Base-by-base conservation (phyloP, 2,797 vertebrate species). In the Syndactyla subalaris region DNA sequence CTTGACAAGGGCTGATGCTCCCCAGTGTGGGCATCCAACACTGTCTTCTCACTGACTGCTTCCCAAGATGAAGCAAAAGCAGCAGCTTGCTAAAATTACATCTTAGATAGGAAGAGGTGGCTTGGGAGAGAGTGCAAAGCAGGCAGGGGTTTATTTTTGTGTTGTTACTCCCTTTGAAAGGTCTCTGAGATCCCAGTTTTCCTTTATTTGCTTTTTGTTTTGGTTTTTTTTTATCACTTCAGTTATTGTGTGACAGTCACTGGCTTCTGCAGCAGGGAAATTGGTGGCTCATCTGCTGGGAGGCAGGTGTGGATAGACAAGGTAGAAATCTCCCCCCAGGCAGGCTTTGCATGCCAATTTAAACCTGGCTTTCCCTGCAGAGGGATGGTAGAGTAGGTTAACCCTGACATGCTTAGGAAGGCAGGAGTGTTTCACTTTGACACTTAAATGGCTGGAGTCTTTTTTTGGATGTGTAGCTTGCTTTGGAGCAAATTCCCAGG, bases 251-350 rank as follows among this genome's bases (percentile, higher is more conserved):
- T 93, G 88, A 38, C 82, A 86, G 61, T 29, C 27, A 21, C 20
- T 62, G 21, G 49, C 58, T 80, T 72, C 65, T 88, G 54, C 61
- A 46, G 75, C 48, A 75, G 78, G 84, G 65, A 73, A 55, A 45
- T 43, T 36, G 54, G 75, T 75, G 63, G 62, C 73, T 87, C 66
- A 39, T 66, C 66, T 22, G 57, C 81, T 81, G 82, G 48, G 67
- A 82, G 81, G 78, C 92, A 88, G 57, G 61, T 83, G 46, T 52
- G 78, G 81, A 48, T 95, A 89, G 95, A 85, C 71, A 90, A 73
- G 46, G 77, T 86, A 70, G 94, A 91, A 82, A 54, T 81, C 68
- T 94, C 65, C 70, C 90, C 52, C 6, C 52, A 55, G 92, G 86
- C 71, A 66, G 82, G 23, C 34, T 52, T 85, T 10, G 9, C 46